Conservation (phyloP, 2,797 vertebrate genomes). For the Anabacerthia variegaticeps region DNA sequence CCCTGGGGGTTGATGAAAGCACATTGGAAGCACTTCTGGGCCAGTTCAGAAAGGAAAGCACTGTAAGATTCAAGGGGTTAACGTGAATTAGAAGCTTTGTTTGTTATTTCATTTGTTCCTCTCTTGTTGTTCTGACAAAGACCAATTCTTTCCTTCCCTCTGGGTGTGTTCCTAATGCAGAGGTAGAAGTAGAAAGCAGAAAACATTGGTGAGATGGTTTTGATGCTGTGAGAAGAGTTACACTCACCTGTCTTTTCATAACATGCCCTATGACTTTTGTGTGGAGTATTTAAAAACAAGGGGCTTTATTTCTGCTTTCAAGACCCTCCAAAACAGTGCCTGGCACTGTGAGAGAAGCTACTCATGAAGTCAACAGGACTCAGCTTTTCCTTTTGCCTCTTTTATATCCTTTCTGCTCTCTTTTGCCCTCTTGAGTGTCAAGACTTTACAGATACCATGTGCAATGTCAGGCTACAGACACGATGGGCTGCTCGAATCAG, state of each 20-base stretch:
- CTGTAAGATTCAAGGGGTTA: not conserved
- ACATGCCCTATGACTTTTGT: not conserved
- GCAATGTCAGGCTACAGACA: not conserved
- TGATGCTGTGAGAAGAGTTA: not conserved
- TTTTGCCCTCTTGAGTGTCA: not conserved
- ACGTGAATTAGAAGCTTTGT: not conserved
- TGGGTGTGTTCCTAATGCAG: not conserved
- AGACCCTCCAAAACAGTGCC: not conserved
- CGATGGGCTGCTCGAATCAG: not conserved
- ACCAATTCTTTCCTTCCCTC: not conserved
- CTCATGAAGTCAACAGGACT: not conserved
- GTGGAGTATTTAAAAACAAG: not conserved
- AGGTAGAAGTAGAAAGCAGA: not conserved
- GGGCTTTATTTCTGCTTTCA: not conserved
- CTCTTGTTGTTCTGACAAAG: not conserved
- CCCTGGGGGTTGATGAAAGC: not conserved
- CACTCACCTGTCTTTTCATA: not conserved
- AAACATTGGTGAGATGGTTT: not conserved
- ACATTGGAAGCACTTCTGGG: not conserved
- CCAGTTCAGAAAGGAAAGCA: not conserved
- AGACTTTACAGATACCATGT: not conserved
- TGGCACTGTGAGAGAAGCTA: not conserved
- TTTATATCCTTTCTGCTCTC: not conserved
- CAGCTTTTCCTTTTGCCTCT: not conserved
- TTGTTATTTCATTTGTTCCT: not conserved